Evolutionary conservation across 2,888 invertebrate genomes (phyloP).

Genomic region (Orthosia gothica): DNA sequence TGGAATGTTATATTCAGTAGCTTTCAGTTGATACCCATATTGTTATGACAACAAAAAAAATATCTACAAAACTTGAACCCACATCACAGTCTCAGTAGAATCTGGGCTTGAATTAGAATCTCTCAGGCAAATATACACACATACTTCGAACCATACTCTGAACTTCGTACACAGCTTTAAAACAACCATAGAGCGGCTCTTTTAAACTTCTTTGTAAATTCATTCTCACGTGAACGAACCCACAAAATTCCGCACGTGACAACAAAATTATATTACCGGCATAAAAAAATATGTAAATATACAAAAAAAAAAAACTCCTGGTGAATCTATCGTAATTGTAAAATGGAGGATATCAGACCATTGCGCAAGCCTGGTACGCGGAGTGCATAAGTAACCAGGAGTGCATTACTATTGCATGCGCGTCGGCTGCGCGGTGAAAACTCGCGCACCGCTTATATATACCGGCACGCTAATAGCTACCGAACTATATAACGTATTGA

Average conservation of each 20-base stretch:
- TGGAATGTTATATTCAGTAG: too few relatives aligned
- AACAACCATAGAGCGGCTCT: not conserved
- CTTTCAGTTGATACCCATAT: too few relatives aligned
- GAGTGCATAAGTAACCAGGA: slow-evolving; percentile 57
- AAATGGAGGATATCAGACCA: slow-evolving; percentile 68
- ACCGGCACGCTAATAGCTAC: slow-evolving; percentile 48
- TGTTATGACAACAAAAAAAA: too few relatives aligned
- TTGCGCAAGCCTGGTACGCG: slow-evolving; percentile 72
- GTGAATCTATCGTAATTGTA: slow-evolving; percentile 59
- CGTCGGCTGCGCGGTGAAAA: slow-evolving; percentile 66
- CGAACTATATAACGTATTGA: slow-evolving; percentile 41
- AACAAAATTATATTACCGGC: slow-evolving; percentile 11
- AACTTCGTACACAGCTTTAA: not conserved
- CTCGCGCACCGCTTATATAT: slow-evolving; percentile 36
- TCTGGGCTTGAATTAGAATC: too few relatives aligned
- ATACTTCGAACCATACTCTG: not conserved
- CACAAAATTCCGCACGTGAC: slow-evolving; percentile 30
- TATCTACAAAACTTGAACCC: not conserved
- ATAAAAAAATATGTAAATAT: slow-evolving; percentile 31
- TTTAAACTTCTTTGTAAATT: not conserved
- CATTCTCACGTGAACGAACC: slow-evolving; percentile 1
- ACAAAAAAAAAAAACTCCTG: slow-evolving; percentile 34
- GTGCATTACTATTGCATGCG: slow-evolving; percentile 63
- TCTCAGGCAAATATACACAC: not conserved
- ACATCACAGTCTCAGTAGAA: too few relatives aligned